Evolutionary conservation across 2,113 vertebrate species (phyloP).

Genomic region (Rhabdornis inornatus): DNA sequence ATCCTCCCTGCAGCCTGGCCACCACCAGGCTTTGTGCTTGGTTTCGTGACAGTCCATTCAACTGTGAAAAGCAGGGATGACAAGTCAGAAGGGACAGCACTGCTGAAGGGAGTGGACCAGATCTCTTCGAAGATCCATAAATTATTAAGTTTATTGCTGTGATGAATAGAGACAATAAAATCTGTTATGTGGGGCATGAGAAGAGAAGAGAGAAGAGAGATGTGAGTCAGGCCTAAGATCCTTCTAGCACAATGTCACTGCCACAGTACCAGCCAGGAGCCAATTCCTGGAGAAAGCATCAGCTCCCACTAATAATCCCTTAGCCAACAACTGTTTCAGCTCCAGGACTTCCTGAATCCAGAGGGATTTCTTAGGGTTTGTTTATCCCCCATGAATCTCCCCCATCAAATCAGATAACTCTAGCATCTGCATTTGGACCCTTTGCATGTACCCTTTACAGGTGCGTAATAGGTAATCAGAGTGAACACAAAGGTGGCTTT

Average conservation of each 20-base stretch:
- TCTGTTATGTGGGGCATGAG: background rate
- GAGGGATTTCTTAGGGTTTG: background rate
- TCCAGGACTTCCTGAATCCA: background rate
- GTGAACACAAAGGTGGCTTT: background rate
- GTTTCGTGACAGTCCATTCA: background rate
- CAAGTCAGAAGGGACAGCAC: background rate
- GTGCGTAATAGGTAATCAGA: background rate
- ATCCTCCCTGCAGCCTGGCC: background rate
- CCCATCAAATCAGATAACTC: background rate
- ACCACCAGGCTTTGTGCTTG: background rate
- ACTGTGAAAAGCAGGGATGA: background rate
- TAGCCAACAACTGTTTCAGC: background rate
- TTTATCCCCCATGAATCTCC: background rate
- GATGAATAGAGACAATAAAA: background rate
- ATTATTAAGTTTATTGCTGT: background rate
- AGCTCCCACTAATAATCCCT: background rate
- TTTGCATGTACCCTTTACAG: background rate
- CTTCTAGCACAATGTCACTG: background rate
- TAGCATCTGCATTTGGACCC: background rate
- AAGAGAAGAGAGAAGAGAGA: background rate
- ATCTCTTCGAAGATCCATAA: background rate
- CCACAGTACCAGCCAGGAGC: background rate
- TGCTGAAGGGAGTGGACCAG: background rate
- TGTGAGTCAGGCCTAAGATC: background rate
- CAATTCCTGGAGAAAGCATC: background rate